Conservation (phyloP, 2,888 invertebrate species). For the Tipula unca region DNA sequence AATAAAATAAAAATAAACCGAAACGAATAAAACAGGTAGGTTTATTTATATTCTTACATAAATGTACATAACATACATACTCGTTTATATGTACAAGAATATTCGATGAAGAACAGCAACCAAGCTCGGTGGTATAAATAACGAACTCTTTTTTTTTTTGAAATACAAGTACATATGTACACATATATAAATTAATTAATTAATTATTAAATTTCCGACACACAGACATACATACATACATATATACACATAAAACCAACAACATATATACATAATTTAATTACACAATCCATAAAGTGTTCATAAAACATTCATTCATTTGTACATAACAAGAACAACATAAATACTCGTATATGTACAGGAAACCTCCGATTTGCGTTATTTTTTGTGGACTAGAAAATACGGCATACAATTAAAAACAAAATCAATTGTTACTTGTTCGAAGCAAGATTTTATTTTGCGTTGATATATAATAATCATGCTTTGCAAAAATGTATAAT, state of each 20-base stretch:
- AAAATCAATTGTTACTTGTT: too few species aligned
- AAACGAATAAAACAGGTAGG: not conserved
- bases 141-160: not conserved
- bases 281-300: not conserved
- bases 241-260: not conserved
- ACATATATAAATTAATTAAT: not conserved
- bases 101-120: not conserved
- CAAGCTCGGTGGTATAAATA: not conserved
- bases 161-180: not conserved
- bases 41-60: not conserved
- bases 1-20: not conserved
- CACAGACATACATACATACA: not conserved
- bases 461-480: too few species aligned
- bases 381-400: not conserved
- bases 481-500: too few species aligned
- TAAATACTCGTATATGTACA: not conserved
- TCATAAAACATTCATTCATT: not conserved
- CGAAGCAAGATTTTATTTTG: too few species aligned
- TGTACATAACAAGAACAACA: not conserved
- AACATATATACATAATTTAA: not conserved
- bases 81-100: not conserved
- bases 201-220: not conserved
- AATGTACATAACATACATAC: not conserved
- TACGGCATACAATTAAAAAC: too few species aligned
- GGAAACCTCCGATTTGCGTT: not conserved